Evolutionary conservation across 2,888 invertebrate genomes (phyloP).

Genomic region (Gnatocerus cornutus): DNA sequence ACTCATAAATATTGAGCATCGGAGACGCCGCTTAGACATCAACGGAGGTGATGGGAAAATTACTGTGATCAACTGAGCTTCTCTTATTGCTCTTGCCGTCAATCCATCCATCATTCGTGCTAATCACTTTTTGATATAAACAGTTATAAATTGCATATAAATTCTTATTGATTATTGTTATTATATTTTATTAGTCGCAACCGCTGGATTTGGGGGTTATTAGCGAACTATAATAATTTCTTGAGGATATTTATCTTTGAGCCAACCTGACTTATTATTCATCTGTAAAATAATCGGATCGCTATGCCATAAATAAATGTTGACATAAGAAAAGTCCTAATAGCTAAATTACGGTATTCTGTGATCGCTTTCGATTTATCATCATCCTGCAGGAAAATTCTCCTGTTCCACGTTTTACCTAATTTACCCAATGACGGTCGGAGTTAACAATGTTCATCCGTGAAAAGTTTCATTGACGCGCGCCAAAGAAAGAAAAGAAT

Average conservation of each 20-base stretch:
- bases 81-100: slow-evolving; percentile 67
- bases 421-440: too few relatives aligned
- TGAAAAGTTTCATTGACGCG: slow-evolving; percentile 5
- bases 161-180: slow-evolving; percentile 70
- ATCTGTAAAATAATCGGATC: too few relatives aligned
- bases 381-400: too few relatives aligned
- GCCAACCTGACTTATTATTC: neutral
- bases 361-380: too few relatives aligned
- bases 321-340: too few relatives aligned
- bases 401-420: too few relatives aligned
- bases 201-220: slow-evolving; percentile 64
- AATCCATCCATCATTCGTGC: slow-evolving; percentile 70
- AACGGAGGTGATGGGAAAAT: slow-evolving; percentile 69
- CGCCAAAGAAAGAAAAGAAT: slow-evolving; percentile 22
- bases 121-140: slow-evolving; percentile 71
- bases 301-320: too few relatives aligned
- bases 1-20: slow-evolving; percentile 58
- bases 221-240: slow-evolving; percentile 52
- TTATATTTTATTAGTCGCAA: slow-evolving; percentile 69
- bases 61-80: slow-evolving; percentile 69
- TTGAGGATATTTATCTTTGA: slow-evolving; percentile 21
- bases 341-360: too few relatives aligned
- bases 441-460: slow-evolving; percentile 2
- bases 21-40: slow-evolving; percentile 52
- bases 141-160: slow-evolving; percentile 70